A percentile compares a stretch with the other conserved stretches of the same genome.
Evolutionary conservation across 2,113 vertebrate species (phyloP).

Genomic region (Xenopus tropicalis): DNA sequence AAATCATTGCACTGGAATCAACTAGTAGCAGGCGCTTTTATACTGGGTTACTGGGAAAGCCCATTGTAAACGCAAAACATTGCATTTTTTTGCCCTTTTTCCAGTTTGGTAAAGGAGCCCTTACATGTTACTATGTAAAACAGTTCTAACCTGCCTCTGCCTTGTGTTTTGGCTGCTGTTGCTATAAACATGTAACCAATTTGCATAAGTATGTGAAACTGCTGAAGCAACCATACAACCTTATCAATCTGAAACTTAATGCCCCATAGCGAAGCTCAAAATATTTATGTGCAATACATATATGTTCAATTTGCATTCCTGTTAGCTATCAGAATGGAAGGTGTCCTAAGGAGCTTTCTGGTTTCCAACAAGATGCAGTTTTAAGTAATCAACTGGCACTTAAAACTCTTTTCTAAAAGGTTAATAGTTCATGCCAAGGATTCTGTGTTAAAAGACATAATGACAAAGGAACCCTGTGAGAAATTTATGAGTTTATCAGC

Average conservation of each 20-base stretch:
- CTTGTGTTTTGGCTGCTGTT: slow-evolving; percentile 88
- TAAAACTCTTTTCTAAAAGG: not conserved
- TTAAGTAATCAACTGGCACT: not conserved
- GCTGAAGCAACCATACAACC: slow-evolving; percentile 89
- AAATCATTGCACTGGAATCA: too few species aligned
- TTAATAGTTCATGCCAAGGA: slow-evolving; percentile 26
- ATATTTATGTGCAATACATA: slow-evolving; percentile 46
- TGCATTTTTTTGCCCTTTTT: too few species aligned
- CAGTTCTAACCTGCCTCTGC: slow-evolving; percentile 41
- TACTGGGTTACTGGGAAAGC: too few species aligned
- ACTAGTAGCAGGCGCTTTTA: too few species aligned
- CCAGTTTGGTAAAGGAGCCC: too few species aligned
- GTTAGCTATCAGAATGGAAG: slow-evolving; percentile 41
- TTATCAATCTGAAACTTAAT: slow-evolving; percentile 63
- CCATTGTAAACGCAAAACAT: too few species aligned
- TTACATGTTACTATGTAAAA: too few species aligned
- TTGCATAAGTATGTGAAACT: slow-evolving; percentile 85
- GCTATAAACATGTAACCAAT: slow-evolving; percentile 90
- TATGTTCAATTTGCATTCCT: slow-evolving; percentile 52
- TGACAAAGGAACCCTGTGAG: too few species aligned
- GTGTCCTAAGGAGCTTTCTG: too few species aligned
- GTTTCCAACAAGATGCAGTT: too few species aligned
- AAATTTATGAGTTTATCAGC: too few species aligned
- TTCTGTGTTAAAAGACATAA: slow-evolving; percentile 9
- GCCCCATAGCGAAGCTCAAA: too few species aligned